Base-by-base conservation (phyloP, 1,140 invertebrate genomes). In the Papilio helenus region DNA sequence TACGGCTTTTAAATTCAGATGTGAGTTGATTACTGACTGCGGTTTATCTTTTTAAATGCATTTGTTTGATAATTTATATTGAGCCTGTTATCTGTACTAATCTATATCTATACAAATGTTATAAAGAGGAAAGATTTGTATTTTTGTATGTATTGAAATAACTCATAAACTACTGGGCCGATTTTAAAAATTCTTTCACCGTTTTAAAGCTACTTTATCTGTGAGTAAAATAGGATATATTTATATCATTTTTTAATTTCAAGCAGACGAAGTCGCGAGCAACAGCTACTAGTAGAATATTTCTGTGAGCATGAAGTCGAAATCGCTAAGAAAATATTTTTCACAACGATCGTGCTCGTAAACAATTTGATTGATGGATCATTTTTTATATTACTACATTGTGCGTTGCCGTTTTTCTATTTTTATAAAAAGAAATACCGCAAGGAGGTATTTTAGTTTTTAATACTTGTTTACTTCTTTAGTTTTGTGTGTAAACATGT, bases 21-120 rank as follows among this genome's bases (percentile, higher is more conserved):
- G 83, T 83, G 81, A 81, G 78, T 79, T 82, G 84, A 85, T 87
- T 86, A 85, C 79, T 76, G 85, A 85, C 80, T 76, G 83, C 55
- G 29, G 61, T 72, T 49, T 55, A 14, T 55, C 26, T 29, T 5
- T 68, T 71, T 12, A 51, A 77, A 74, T 72, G 39, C 72, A 79
- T 65, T 68, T 46, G 61, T 80, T 58, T 55, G 72, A 29, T 80
- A 80, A 44, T 46, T 73, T 73, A 44, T 72, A 26, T 61, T 55
- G 16, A 49, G 7, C 7, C 34, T 7, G 34, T n/a, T n/a, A n/a
- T n/a, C n/a, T n/a, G n/a, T n/a, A n/a, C n/a, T n/a, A n/a, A n/a
- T n/a, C n/a, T n/a, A n/a, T n/a, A n/a, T n/a, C n/a, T n/a, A n/a
- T n/a, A n/a, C n/a, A n/a, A n/a, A n/a, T n/a, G n/a, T n/a, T n/a